Conservation (phyloP, 2,888 invertebrate species). For the Idaea biselata region DNA sequence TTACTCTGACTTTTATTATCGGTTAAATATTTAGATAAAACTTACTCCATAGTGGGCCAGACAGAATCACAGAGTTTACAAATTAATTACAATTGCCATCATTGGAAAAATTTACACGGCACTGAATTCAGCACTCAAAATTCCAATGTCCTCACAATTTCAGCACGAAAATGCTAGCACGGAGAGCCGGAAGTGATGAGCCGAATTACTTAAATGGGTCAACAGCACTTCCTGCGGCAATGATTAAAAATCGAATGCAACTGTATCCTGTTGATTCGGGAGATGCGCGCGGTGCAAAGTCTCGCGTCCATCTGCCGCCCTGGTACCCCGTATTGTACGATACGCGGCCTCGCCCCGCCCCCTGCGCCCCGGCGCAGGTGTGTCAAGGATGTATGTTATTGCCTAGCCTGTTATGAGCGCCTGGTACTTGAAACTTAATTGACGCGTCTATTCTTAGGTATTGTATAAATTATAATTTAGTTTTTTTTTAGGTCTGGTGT, state of each 20-base stretch:
- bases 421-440: neutral
- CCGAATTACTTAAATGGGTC: neutral
- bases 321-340: neutral
- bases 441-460: neutral
- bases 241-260: constrained; percentile 10
- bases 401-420: neutral
- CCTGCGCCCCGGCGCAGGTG: constrained; percentile 20
- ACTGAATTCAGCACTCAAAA: neutral
- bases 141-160: neutral
- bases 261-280: constrained; percentile 8
- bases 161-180: neutral
- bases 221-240: neutral
- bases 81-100: neutral
- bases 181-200: neutral
- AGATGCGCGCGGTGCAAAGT: constrained; percentile 14
- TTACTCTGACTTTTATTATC: no score
- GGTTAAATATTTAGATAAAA: neutral
- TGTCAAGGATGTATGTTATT: constrained; percentile 25
- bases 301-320: constrained; percentile 7
- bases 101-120: neutral
- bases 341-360: constrained; percentile 1
- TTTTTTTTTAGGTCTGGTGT: neutral
- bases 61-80: neutral
- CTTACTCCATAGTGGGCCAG: neutral
- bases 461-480: neutral